Evolutionary conservation across 1,140 invertebrate genomes (phyloP).

Genomic region (Thalassaphorura encarpata): DNA sequence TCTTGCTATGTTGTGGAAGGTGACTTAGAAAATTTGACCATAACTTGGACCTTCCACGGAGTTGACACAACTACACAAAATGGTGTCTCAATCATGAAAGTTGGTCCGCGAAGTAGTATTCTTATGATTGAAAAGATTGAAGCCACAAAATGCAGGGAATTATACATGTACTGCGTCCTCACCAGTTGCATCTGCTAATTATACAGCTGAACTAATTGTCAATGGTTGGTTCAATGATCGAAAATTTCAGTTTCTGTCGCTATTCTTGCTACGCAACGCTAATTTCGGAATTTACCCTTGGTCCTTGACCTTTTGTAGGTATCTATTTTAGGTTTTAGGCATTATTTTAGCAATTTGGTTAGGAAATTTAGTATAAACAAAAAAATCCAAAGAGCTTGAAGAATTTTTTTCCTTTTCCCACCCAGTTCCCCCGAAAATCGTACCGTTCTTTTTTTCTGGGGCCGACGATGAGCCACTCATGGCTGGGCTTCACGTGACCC

Average conservation of each 20-base stretch:
- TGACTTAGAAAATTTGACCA: conserved; percentile 39
- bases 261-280: not conserved
- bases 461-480: conserved; percentile 35
- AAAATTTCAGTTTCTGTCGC: not conserved
- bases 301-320: not conserved
- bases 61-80: conserved; percentile 22
- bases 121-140: conserved; percentile 64
- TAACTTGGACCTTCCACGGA: conserved; percentile 36
- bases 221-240: conserved; percentile 30
- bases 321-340: not conserved
- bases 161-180: conserved; percentile 47
- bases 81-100: conserved; percentile 44
- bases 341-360: too few relatives aligned
- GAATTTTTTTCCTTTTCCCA: too few relatives aligned
- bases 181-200: conserved; percentile 36
- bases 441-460: conserved; percentile 30
- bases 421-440: conserved; percentile 35
- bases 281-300: not conserved
- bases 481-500: conserved; percentile 49
- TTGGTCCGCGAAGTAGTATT: conserved; percentile 40
- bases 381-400: conserved; percentile 38
- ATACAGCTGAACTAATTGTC: conserved; percentile 35
- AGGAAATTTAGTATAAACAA: too few relatives aligned
- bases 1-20: conserved; percentile 38
- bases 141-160: conserved; percentile 49